A percentile compares a stretch with the other conserved stretches of the same genome.
phyloP scores from a whole-genome alignment of 2,888 invertebrate species.

The Ellobium chinense region DNA sequence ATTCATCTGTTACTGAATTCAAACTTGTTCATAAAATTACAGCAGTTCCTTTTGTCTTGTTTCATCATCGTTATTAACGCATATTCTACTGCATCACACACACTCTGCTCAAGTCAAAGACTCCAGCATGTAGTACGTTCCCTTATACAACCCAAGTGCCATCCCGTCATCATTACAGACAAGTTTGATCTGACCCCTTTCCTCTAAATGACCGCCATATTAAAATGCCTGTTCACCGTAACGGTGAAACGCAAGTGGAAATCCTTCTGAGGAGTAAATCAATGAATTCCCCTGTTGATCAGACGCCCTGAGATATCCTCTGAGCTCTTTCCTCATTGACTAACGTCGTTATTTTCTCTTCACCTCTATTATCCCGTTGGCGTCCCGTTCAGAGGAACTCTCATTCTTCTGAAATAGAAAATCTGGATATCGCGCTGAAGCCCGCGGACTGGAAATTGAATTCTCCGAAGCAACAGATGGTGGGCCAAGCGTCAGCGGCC shows the following conservation, averaged over 20 bases:
- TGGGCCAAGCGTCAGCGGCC: not conserved
- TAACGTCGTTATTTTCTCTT: not conserved
- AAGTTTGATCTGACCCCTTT: no score
- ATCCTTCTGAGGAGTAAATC: not conserved
- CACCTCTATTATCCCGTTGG: not conserved
- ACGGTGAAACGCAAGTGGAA: not conserved
- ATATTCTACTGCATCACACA: no score
- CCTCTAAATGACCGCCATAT: no score
- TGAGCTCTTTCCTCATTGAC: not conserved
- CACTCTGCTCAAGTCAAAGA: no score
- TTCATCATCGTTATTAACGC: no score
- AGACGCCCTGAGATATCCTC: not conserved
- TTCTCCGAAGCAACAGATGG: slow-evolving; percentile 6
- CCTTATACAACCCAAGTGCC: no score
- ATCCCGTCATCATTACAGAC: no score
- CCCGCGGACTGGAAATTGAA: not conserved
- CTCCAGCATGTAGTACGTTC: no score
- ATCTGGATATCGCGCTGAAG: not conserved
- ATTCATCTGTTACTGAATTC: no score
- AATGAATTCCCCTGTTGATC: not conserved
- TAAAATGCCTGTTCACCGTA: no score
- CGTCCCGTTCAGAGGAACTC: not conserved
- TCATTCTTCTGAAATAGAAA: not conserved
- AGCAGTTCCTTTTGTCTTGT: no score
- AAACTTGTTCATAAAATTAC: no score